These are phyloP conservation scores for Leptopilina boulardi DNA, from an alignment of 1,140 invertebrate genomes.

Conservation along the genomic window DNA sequence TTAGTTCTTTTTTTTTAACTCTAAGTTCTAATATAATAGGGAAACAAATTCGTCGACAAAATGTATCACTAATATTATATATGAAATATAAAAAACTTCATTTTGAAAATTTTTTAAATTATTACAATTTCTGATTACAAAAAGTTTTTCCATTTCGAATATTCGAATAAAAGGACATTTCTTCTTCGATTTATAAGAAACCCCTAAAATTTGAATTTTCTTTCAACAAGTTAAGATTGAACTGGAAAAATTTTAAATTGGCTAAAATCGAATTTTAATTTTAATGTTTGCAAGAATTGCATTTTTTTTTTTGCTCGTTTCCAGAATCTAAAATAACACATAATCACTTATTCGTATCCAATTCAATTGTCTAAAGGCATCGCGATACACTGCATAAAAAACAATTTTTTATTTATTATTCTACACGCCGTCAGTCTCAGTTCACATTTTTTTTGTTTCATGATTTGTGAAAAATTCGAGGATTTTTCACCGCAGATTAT, in stretches of 20 bases:
- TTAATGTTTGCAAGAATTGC: not conserved
- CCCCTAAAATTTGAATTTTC: too few relatives aligned
- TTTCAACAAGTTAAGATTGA: not conserved
- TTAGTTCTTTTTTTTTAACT: not conserved
- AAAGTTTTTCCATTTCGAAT: not conserved
- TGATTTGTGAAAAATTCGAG: slow-evolving; percentile 13
- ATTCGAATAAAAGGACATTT: too few relatives aligned
- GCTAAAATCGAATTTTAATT: not conserved
- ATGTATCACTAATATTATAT: too few relatives aligned
- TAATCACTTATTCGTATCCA: not conserved
- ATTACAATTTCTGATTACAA: not conserved
- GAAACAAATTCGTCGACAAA: not conserved
- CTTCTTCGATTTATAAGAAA: not conserved
- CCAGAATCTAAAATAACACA: slow-evolving; percentile 39
- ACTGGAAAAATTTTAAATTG: not conserved
- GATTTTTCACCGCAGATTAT: slow-evolving; percentile 31
- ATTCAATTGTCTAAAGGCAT: slow-evolving; percentile 29
- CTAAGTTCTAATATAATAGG: slow-evolving; percentile 8
- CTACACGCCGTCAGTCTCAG: slow-evolving; percentile 32
- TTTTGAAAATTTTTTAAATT: not conserved
- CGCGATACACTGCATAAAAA: slow-evolving; percentile 23
- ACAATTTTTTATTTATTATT: slow-evolving; percentile 28
- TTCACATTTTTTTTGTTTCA: slow-evolving; percentile 22
- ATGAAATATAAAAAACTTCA: not conserved
- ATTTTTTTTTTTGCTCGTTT: slow-evolving; percentile 26